Percentiles rank a stretch among this genome's conserved stretches.
phyloP scores from a whole-genome alignment of 2,888 invertebrate genomes.

The Adineta ricciae region DNA sequence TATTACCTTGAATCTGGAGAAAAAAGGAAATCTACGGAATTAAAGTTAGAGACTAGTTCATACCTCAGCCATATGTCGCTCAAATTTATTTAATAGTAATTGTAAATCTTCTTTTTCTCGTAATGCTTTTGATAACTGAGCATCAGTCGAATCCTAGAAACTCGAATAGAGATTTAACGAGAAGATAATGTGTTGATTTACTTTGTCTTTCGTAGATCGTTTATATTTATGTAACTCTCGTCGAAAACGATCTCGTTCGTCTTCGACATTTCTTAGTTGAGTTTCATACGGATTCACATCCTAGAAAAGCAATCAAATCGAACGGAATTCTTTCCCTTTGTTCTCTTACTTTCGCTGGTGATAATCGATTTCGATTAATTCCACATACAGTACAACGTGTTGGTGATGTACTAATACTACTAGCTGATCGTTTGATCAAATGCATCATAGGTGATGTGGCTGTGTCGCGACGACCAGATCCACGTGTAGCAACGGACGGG shows the following conservation, averaged over 20 bases:
- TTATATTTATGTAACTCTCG: slow-evolving; percentile 14
- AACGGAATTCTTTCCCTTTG: neutral
- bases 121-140: slow-evolving; percentile 42
- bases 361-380: neutral
- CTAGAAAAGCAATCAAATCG: neutral
- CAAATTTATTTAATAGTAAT: slow-evolving; percentile 48
- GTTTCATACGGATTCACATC: neutral
- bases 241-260: neutral
- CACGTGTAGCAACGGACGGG: neutral
- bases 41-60: neutral
- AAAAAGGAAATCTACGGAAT: neutral
- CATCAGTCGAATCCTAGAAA: slow-evolving; percentile 38
- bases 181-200: too few relatives aligned
- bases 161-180: too few relatives aligned
- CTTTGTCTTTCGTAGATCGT: neutral
- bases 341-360: neutral
- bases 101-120: slow-evolving; percentile 48
- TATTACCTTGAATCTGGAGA: slow-evolving; percentile 48
- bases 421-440: neutral
- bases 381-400: slow-evolving; percentile 17
- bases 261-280: neutral
- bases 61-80: slow-evolving; percentile 50
- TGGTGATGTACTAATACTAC: neutral
- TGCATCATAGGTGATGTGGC: slow-evolving; percentile 3
- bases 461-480: neutral